Evolutionary conservation across 2,888 invertebrate species (phyloP).

Genomic region (Chrysodeixis includens): DNA sequence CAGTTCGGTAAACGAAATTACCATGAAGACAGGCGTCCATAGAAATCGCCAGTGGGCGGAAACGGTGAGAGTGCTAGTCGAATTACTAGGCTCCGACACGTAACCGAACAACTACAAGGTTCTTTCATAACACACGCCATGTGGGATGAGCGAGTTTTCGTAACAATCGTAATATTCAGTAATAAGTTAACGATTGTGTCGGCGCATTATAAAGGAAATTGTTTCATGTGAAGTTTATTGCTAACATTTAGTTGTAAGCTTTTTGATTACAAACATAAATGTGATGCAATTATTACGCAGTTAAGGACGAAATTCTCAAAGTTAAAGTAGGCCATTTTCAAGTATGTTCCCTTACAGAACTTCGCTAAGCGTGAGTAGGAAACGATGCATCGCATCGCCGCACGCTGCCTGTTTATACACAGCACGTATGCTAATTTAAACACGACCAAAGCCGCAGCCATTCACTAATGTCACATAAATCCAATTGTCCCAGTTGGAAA

Average conservation of each 20-base stretch:
- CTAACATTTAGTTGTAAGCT: constrained; percentile 21
- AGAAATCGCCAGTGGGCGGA: constrained; percentile 75
- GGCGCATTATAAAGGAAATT: constrained; percentile 19
- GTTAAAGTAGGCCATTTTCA: not conserved
- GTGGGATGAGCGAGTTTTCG: constrained; percentile 67
- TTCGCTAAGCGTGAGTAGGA: not conserved
- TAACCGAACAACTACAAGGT: constrained; percentile 74
- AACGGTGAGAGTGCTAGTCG: constrained; percentile 65
- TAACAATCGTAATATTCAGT: constrained; percentile 46
- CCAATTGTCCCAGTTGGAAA: constrained; percentile 45
- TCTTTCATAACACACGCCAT: constrained; percentile 69
- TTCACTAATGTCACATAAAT: constrained; percentile 53
- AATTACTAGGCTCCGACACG: constrained; percentile 66
- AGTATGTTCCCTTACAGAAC: constrained; percentile 12
- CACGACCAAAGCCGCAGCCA: constrained; percentile 33
- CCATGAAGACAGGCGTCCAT: constrained; percentile 71
- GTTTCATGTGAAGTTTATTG: constrained; percentile 43
- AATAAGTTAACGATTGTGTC: constrained; percentile 41
- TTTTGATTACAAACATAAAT: constrained; percentile 19
- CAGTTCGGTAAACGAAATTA: constrained; percentile 70
- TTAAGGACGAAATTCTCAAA: not conserved
- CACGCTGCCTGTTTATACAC: constrained; percentile 31
- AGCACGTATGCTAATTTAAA: constrained; percentile 52
- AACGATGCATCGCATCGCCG: constrained; percentile 13
- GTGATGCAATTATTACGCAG: constrained; percentile 4